phyloP scores from a whole-genome alignment of 2,888 invertebrate species.

The Hesperia comma region DNA sequence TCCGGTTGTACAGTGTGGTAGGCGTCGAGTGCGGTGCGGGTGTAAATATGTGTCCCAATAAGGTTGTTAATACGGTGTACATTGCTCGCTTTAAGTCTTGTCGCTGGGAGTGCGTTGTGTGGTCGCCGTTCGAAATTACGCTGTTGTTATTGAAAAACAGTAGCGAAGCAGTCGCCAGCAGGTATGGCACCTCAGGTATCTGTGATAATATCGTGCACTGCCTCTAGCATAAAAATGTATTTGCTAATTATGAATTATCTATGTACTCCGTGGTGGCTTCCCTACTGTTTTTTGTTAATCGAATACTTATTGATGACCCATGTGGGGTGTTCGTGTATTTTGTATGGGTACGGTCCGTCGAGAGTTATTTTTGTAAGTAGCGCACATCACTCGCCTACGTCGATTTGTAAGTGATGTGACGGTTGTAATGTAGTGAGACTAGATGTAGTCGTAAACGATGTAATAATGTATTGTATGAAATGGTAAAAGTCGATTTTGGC shows the following conservation, averaged over 20 bases:
- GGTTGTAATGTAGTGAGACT: neutral
- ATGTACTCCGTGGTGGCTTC: neutral
- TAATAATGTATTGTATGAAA: neutral
- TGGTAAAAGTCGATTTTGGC: neutral
- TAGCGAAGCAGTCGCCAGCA: neutral
- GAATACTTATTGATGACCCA: neutral
- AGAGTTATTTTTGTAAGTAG: conserved; percentile 27
- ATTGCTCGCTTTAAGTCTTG: conserved; percentile 61
- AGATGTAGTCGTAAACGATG: neutral
- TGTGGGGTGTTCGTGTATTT: conserved; percentile 1
- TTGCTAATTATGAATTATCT: conserved; percentile 13
- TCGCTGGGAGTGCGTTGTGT: conserved; percentile 59
- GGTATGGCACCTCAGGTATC: conserved; percentile 31
- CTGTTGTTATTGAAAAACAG: conserved; percentile 1
- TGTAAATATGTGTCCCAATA: conserved; percentile 49
- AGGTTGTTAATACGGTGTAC: conserved; percentile 67
- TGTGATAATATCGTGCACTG: conserved; percentile 32
- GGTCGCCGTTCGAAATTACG: conserved; percentile 38
- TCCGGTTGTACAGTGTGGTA: conserved; percentile 24
- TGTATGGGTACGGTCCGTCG: neutral
- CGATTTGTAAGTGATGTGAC: neutral
- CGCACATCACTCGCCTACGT: neutral
- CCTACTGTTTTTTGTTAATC: neutral
- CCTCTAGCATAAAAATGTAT: conserved; percentile 24
- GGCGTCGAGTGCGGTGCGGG: conserved; percentile 2